Base-by-base conservation (phyloP, 2,888 invertebrate species). In the Rotaria socialis region DNA sequence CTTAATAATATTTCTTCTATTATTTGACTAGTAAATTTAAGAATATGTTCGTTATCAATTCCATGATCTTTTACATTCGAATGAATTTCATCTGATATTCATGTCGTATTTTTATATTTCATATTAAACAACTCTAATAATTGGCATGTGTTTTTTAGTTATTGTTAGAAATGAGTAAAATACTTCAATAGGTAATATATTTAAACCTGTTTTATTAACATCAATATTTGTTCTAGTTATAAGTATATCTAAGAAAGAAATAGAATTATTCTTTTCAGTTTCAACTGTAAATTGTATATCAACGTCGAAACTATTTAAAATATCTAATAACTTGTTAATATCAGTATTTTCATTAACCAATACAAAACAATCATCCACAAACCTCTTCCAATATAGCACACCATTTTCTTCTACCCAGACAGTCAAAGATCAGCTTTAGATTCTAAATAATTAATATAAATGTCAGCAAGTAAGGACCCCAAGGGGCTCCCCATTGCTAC, bases 1-100 rank as follows among this genome's bases (percentile, higher is more conserved):
- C 56, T 24, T 60, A 60, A n/a, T 27, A 27, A 60, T n/a, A 5
- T n/a, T 27, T 60, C 60, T 11, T n/a, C 60, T n/a, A n/a, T 60
- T 60, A n/a, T n/a, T 60, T n/a, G 4, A 60, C 27, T 11, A n/a
- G 7, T 27, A 60, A 60, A 60, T 60, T 60, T 60, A 27, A 60
- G 0, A 27, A 60, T 60, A 60, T 27, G 14, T 60, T 60, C 60
- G n/a, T 60, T 60, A 60, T 60, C n/a, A 60, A 27, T 27, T 60
- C 60, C 60, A 60, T 60, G 60, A n/a, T n/a, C 60, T 60, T 60
- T 60, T 27, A n/a, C 60, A 60, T 60, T 60, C n/a, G n/a, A 60
- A 60, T 60, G 10, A 60, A 60, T 27, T 27, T n/a, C 27, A 2
- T 60, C 27, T 8, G 60, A 60, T 27, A 60, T n/a, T n/a, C 60